Conservation (phyloP, 2,888 invertebrate genomes). For the Drosophila trichaetosa region DNA sequence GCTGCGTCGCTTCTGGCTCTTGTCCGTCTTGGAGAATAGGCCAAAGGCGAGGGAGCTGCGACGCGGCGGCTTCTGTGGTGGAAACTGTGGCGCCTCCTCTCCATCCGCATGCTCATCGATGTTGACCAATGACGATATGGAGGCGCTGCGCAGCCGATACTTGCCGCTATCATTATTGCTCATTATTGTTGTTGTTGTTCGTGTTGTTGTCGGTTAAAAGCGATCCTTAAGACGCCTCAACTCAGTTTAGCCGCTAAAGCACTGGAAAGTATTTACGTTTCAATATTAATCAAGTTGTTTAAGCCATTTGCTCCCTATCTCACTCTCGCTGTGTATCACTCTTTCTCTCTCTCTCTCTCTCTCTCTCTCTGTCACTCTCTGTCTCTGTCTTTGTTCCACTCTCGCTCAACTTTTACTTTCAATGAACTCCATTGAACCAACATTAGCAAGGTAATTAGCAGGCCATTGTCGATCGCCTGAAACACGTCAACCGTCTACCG, state of each 20-base stretch:
- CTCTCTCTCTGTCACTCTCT: neutral
- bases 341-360: neutral
- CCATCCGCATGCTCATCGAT: slow-evolving; percentile 83
- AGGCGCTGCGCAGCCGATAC: slow-evolving; percentile 84
- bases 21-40: slow-evolving; percentile 81
- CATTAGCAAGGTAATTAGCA: slow-evolving; percentile 77
- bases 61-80: slow-evolving; percentile 82
- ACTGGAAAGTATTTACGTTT: slow-evolving; percentile 59
- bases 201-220: neutral
- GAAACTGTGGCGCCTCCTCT: slow-evolving; percentile 66
- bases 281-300: slow-evolving; percentile 42
- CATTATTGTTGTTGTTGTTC: slow-evolving; percentile 56
- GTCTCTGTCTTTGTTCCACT: slow-evolving; percentile 14
- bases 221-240: slow-evolving; percentile 33
- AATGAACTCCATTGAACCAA: slow-evolving; percentile 78
- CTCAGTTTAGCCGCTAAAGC: slow-evolving; percentile 48
- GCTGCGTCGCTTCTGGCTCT: slow-evolving; percentile 84
- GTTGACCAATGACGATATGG: slow-evolving; percentile 84
- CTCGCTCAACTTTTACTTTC: slow-evolving; percentile 72
- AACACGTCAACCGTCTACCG: slow-evolving; percentile 52
- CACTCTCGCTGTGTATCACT: neutral
- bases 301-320: slow-evolving; percentile 23
- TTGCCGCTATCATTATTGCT: slow-evolving; percentile 84
- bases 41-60: slow-evolving; percentile 84
- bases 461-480: slow-evolving; percentile 68